These are phyloP conservation scores for Myiotriccus ornatus DNA, from an alignment of 2,797 vertebrate genomes.

Conservation along the genomic window DNA sequence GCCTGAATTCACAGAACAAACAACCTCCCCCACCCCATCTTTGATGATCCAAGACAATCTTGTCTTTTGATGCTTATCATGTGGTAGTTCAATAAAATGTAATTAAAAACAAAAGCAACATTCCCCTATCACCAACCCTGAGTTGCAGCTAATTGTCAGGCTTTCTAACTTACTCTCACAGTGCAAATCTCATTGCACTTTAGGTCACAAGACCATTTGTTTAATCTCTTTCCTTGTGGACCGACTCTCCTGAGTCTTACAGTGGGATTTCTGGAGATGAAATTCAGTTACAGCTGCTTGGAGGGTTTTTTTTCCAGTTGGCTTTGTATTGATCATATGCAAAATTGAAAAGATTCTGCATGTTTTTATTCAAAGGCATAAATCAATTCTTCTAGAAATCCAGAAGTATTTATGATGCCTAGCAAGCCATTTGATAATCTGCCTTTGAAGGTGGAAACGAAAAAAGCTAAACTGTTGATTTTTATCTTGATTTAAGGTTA, in stretches of 20 bases:
- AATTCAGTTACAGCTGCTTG: neutral
- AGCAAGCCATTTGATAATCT: neutral
- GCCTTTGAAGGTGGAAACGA: neutral
- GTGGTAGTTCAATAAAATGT: conserved; percentile 52
- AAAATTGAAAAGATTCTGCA: neutral
- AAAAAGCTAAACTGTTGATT: neutral
- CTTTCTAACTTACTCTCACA: neutral
- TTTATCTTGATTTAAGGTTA: neutral
- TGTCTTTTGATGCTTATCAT: conserved; percentile 65
- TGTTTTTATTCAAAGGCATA: neutral
- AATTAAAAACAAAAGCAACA: conserved; percentile 62
- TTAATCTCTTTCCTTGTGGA: conserved; percentile 19
- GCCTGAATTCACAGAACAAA: conserved; percentile 37
- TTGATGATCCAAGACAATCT: conserved; percentile 68
- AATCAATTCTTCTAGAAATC: neutral
- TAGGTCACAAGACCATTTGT: neutral
- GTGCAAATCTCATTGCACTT: conserved; percentile 19
- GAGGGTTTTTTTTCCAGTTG: neutral
- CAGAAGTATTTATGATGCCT: neutral
- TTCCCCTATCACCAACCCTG: neutral
- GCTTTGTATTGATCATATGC: neutral
- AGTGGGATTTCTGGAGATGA: conserved; percentile 1
- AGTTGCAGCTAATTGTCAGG: conserved; percentile 41
- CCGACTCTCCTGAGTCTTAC: neutral
- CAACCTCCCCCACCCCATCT: neutral